Base-by-base conservation (phyloP, 2,797 vertebrate genomes). In the Takifugu ocellatus region DNA sequence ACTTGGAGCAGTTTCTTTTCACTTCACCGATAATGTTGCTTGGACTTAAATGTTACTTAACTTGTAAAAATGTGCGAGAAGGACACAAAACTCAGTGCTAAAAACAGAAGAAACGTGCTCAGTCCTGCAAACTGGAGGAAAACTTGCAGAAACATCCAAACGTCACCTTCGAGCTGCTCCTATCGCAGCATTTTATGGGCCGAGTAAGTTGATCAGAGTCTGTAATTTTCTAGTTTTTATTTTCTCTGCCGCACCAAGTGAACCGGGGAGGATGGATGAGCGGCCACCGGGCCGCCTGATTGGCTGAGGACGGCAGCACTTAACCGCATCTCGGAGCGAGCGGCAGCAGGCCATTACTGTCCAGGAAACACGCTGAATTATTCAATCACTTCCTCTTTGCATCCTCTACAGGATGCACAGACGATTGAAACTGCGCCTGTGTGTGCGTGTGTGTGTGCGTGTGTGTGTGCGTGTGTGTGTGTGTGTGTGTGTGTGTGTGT, bases 291-390 rank as follows among this genome's bases (percentile, higher is more conserved):
- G 33, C 54, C 77, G 70, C 51, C 65, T 51, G 70, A 53, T 54
- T 72, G 72, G 51, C 59, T 77, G 78, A 75, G 63, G 61, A 68
- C 68, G 71, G 10, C 66, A 75, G 79, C 79, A 85, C 86, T 86
- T 83, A 84, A 83, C 74, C 81, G 74, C 77, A 58, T 69, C 59
- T 43, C 67, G 81, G 72, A 75, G 78, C 5, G 71, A 74, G 57
- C 63, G 75, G 59, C 72, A 69, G 56, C 60, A 71, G 62, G 59
- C 83, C 85, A 88, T 87, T 84, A 87, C 74, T 80, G 80, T 84
- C 77, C 84, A 88, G 84, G 85, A 88, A 88, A 85, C 83, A 80
- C 66, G 74, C 74, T 88, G 81, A 88, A 87, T 87, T 84, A 88
- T 88, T 88, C 82, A 88, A 75, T 82, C 80, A 79, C 85, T 82